A percentile compares a stretch with the other conserved stretches of the same genome.
These are phyloP conservation scores for Acronicta psi DNA, from an alignment of 2,888 invertebrate species.

Conservation along the genomic window DNA sequence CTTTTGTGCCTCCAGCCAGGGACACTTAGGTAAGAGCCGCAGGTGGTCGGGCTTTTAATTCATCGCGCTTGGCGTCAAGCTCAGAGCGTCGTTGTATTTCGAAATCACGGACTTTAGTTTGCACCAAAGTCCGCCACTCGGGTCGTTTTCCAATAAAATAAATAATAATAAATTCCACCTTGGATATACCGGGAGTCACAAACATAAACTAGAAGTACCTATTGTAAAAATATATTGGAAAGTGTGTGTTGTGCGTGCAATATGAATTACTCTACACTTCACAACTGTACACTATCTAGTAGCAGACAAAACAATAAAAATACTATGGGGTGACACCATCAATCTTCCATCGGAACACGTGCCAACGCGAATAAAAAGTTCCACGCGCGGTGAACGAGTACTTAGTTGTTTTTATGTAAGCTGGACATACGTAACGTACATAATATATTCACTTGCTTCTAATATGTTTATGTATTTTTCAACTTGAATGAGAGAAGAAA, in stretches of 20 bases:
- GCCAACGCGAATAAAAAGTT: constrained; percentile 35
- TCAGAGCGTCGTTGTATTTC: too few species aligned
- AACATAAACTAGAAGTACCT: too few species aligned
- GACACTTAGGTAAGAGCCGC: too few species aligned
- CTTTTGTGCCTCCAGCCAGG: too few species aligned
- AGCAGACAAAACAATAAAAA: constrained; percentile 28
- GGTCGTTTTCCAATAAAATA: too few species aligned
- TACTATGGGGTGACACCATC: constrained; percentile 28
- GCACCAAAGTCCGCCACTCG: too few species aligned
- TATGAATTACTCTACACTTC: constrained; percentile 1
- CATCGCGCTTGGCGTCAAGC: too few species aligned
- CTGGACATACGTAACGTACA: constrained; percentile 10
- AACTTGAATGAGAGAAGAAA: background rate
- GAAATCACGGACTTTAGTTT: too few species aligned
- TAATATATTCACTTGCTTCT: constrained; percentile 14
- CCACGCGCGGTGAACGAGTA: constrained; percentile 21
- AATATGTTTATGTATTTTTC: background rate
- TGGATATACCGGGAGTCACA: too few species aligned
- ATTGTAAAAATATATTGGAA: too few species aligned
- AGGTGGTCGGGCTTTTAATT: too few species aligned
- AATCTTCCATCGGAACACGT: constrained; percentile 46
- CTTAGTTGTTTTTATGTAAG: constrained; percentile 17
- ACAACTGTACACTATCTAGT: constrained; percentile 7
- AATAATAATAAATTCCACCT: too few species aligned
- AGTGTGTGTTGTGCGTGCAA: background rate